phyloP scores from a whole-genome alignment of 2,113 vertebrate genomes.

The Ceuthmochares aereus region DNA sequence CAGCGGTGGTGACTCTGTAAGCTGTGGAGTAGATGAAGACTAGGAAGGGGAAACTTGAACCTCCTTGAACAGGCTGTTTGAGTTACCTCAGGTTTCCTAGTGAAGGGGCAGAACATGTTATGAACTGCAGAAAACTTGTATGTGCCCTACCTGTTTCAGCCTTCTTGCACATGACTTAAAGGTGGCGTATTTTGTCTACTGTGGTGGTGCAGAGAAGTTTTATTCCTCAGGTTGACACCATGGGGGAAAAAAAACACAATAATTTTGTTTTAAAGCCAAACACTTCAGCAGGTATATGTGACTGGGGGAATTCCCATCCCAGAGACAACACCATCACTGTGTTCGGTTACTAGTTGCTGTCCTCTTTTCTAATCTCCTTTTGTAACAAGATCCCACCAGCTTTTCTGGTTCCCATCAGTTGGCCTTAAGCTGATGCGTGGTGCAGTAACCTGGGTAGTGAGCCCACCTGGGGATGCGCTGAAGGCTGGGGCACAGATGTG shows the following conservation, averaged over 20 bases:
- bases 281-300: neutral
- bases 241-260: neutral
- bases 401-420: neutral
- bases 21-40: neutral
- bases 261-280: neutral
- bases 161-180: neutral
- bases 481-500: slow-evolving; percentile 6
- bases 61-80: neutral
- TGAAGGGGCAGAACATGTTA: neutral
- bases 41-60: neutral
- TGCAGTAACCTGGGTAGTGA: neutral
- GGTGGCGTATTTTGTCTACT: neutral
- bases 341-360: neutral
- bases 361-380: neutral
- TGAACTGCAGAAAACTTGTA: neutral
- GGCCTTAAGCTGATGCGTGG: neutral
- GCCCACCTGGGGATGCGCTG: neutral
- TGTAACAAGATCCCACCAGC: neutral
- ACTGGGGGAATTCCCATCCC: neutral
- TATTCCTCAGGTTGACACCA: neutral
- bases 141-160: neutral
- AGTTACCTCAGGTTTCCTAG: neutral
- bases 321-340: neutral
- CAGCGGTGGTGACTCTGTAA: neutral
- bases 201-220: neutral